Conservation (phyloP, 2,797 vertebrate genomes). For the Phylloscopus collybita region DNA sequence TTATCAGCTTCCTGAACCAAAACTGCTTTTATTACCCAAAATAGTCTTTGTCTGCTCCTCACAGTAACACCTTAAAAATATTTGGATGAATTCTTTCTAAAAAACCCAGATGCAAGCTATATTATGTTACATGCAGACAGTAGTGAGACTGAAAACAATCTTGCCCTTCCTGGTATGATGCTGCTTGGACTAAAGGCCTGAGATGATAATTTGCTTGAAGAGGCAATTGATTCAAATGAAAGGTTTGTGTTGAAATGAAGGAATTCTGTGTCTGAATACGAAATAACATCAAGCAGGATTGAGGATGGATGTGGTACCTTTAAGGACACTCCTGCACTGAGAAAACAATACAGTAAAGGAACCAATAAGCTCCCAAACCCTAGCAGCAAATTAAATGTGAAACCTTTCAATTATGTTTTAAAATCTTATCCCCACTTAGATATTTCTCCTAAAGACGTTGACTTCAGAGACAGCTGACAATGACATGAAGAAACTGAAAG, state of each 20-base stretch:
- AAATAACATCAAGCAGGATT: conserved; percentile 46
- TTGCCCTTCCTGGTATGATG: background rate
- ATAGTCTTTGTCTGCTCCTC: background rate
- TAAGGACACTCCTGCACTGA: conserved; percentile 9
- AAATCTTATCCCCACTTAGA: background rate
- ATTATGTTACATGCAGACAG: background rate
- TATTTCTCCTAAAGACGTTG: background rate
- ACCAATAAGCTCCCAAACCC: background rate
- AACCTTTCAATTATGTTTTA: background rate
- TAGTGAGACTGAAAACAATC: background rate
- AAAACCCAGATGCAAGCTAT: background rate
- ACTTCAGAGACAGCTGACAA: background rate
- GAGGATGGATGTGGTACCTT: background rate
- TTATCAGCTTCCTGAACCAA: background rate
- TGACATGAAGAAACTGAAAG: background rate
- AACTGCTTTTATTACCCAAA: background rate
- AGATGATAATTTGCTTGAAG: background rate
- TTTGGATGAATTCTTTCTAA: background rate
- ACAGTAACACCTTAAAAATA: background rate
- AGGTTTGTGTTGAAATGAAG: background rate
- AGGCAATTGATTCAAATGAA: background rate
- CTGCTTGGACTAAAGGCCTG: background rate
- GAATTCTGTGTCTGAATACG: background rate
- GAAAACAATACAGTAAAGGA: conserved; percentile 16
- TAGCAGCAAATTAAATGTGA: background rate